Percentiles rank a stretch among this genome's conserved stretches.
Evolutionary conservation across 2,888 invertebrate genomes (phyloP).

Genomic region (Morpho achilles): DNA sequence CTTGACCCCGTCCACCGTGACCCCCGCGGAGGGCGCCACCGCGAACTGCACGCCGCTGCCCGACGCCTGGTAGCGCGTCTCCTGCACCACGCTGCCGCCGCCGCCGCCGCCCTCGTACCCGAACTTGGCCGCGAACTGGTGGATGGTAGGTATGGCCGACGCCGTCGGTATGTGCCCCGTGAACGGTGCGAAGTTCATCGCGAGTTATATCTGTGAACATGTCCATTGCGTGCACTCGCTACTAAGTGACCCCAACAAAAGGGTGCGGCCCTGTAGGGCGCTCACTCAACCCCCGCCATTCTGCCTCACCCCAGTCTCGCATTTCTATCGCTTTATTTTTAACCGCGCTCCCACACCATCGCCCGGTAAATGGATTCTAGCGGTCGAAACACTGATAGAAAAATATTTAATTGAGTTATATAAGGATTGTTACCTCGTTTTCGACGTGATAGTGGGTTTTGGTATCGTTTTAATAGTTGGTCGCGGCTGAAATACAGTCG

Average conservation of each 20-base stretch:
- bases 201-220: conserved; percentile 31
- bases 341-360: conserved; percentile 72
- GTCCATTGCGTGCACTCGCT: conserved; percentile 29
- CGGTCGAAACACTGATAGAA: neutral
- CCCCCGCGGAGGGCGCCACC: conserved; percentile 45
- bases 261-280: conserved; percentile 68
- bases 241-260: conserved; percentile 40
- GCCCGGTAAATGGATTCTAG: conserved; percentile 26
- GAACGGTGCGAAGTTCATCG: conserved; percentile 93
- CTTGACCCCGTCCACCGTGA: conserved; percentile 77
- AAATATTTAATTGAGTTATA: conserved; percentile 27
- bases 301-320: conserved; percentile 63
- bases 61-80: conserved; percentile 58
- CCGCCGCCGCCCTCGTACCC: conserved; percentile 65
- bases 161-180: conserved; percentile 88
- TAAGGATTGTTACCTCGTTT: conserved; percentile 54
- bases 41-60: conserved; percentile 60
- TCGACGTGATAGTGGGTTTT: conserved; percentile 44
- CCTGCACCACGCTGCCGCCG: conserved; percentile 56
- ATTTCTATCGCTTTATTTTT: conserved; percentile 74
- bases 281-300: conserved; percentile 75
- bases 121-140: conserved; percentile 90
- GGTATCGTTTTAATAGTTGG: conserved; percentile 60
- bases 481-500: conserved; percentile 56
- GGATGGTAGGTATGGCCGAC: conserved; percentile 87